A percentile compares a stretch with the other conserved stretches of the same genome.
Conservation (phyloP, 2,113 vertebrate species). For the Serilophus lunatus region DNA sequence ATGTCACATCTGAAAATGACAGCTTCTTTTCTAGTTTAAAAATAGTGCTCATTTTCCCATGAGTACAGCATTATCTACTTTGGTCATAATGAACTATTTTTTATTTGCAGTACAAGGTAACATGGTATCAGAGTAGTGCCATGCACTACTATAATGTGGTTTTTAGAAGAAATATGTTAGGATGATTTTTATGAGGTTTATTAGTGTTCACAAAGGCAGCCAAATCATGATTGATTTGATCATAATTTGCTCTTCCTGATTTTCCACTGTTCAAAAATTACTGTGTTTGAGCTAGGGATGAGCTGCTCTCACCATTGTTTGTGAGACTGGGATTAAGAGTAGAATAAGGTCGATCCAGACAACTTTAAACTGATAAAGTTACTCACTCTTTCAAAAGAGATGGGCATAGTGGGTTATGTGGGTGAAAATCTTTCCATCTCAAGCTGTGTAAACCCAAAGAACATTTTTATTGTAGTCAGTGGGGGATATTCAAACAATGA, state of each 20-base stretch:
- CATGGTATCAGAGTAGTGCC: not conserved
- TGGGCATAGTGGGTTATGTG: not conserved
- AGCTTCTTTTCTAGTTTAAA: not conserved
- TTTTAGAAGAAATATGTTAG: not conserved
- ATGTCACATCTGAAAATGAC: not conserved
- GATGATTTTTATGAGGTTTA: not conserved
- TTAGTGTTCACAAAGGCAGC: not conserved
- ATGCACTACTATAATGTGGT: not conserved
- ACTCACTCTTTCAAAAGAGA: not conserved
- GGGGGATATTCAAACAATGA: not conserved
- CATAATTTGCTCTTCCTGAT: not conserved
- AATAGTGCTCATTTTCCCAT: not conserved
- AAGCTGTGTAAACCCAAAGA: not conserved
- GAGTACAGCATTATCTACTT: not conserved
- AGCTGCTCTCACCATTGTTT: not conserved
- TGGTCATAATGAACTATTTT: not conserved
- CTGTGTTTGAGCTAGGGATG: not conserved
- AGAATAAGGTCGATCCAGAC: not conserved
- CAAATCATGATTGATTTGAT: not conserved
- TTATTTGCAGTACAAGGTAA: not conserved
- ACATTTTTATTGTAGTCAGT: not conserved
- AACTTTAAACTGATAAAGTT: not conserved
- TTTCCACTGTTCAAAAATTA: not conserved
- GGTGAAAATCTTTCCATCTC: slow-evolving; percentile 29
- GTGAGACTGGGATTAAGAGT: not conserved